Evolutionary conservation across 2,113 vertebrate genomes (phyloP), one percentile per base, ranked within the genome.

Genomic region (Daubentonia madagascariensis): DNA sequence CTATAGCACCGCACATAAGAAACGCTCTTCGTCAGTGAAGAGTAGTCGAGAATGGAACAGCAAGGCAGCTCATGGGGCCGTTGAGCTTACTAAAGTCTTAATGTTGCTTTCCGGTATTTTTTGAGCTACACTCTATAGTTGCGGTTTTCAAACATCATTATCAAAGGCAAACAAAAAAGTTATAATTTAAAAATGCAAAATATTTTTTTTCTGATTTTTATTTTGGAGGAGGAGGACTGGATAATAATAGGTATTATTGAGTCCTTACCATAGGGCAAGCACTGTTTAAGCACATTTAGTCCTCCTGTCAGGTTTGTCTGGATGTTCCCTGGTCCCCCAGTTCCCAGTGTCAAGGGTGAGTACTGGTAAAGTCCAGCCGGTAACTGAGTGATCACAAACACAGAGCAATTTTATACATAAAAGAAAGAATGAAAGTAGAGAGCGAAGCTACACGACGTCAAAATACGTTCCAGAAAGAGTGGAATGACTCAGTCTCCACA

Each of bases 11-110:
- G 10, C 3, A 8, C 0, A 6, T 14, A 25, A 52, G 40, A 23
- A 32, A 72, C 3, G 9, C 7, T 72, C 28, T 32, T 52, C 43
- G 54, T 88, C 30, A 43, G 50, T 37, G 65, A 91, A 5, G 11
- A 6, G 1, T 28, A 11, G 0, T 6, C 9, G n/a, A 61, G 40
- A 13, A 37, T 0, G 11, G 40, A 11, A 43, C 22, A 9, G 0
- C 25, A 48, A 4, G 23, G 18, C 2, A 23, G 11, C 12, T 5
- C 13, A 17, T 6, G 14, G 28, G 57, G 22, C 16, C 23, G 4
- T 32, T 7, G 17, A 67, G 8, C 43, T 81, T 35, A 30, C 16
- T 25, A 20, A 54, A 67, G 48, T 1, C 2, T 16, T 25, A 13
- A 73, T 30, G 18, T 12, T 40, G 43, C 35, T 86, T 63, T 68